Percentiles rank a stretch among this genome's conserved stretches.
Conservation (phyloP, 2,113 vertebrate genomes). For the Climacteris rufus region DNA sequence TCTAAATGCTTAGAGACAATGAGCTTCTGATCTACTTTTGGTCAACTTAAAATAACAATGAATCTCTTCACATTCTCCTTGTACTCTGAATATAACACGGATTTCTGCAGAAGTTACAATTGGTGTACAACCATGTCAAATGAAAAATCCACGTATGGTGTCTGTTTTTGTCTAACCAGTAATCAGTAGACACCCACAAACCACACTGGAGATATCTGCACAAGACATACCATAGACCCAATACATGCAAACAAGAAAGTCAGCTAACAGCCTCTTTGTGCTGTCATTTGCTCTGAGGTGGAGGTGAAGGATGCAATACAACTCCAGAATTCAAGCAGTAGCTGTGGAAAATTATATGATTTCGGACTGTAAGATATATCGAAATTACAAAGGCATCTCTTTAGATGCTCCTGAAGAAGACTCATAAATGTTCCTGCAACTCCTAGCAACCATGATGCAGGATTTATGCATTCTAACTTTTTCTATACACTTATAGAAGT, state of each 20-base stretch:
- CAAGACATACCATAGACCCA: background rate
- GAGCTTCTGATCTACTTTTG: constrained; percentile 8
- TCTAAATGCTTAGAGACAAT: constrained; percentile 38
- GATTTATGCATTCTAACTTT: background rate
- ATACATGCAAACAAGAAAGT: background rate
- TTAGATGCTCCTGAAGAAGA: background rate
- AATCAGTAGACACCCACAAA: background rate
- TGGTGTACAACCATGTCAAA: background rate
- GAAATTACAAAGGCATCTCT: background rate
- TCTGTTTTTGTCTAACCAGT: background rate
- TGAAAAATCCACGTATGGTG: background rate
- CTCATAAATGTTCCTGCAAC: background rate
- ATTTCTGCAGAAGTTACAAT: background rate
- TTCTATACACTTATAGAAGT: background rate
- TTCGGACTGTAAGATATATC: background rate
- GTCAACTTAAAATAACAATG: constrained; percentile 8
- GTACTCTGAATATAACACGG: background rate
- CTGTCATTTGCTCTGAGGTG: background rate
- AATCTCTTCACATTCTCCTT: background rate
- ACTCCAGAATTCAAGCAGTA: background rate
- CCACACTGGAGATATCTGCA: background rate
- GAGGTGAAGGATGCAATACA: background rate
- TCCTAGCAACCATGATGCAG: background rate
- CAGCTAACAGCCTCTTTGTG: background rate
- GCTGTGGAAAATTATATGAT: background rate